A percentile compares a stretch with the other conserved stretches of the same genome.
Conservation (phyloP, 2,113 vertebrate species). For the Chaenocephalus aceratus region DNA sequence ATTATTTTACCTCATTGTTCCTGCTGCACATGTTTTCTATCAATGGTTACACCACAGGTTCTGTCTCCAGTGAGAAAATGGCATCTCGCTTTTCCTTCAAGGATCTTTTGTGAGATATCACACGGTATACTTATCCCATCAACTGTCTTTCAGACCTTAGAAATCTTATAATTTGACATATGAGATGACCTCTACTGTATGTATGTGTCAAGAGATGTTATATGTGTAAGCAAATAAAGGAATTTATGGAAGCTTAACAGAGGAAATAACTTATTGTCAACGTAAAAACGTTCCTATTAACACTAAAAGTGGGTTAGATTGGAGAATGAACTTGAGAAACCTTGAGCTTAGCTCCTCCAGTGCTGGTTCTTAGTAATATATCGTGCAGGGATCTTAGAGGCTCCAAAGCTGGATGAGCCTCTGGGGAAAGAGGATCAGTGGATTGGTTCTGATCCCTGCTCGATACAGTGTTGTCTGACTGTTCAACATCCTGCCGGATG, state of each 20-base stretch:
- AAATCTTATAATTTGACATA: constrained; percentile 54
- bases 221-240: constrained; percentile 79
- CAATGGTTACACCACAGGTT: constrained; percentile 11
- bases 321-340: constrained; percentile 32
- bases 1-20: constrained; percentile 14
- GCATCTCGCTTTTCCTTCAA: constrained; percentile 19
- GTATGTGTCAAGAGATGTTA: constrained; percentile 70
- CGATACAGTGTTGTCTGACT: constrained; percentile 52
- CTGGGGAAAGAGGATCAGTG: constrained; percentile 81
- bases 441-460: constrained; percentile 72
- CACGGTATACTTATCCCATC: constrained; percentile 36
- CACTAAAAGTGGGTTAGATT: constrained; percentile 27
- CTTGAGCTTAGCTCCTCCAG: constrained; percentile 46
- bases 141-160: constrained; percentile 56
- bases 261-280: constrained; percentile 23
- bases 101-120: constrained; percentile 4
- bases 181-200: constrained; percentile 64
- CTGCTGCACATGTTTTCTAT: background rate
- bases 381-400: constrained; percentile 75
- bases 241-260: constrained; percentile 55
- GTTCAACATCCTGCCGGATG: constrained; percentile 13
- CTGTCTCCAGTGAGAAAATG: constrained; percentile 23
- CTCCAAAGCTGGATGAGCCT: constrained; percentile 85
- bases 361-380: constrained; percentile 64
- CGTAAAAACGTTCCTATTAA: constrained; percentile 12